Percentiles rank a stretch among this genome's conserved stretches.
phyloP scores from a whole-genome alignment of 2,113 vertebrate genomes.

The Geococcyx californianus region DNA sequence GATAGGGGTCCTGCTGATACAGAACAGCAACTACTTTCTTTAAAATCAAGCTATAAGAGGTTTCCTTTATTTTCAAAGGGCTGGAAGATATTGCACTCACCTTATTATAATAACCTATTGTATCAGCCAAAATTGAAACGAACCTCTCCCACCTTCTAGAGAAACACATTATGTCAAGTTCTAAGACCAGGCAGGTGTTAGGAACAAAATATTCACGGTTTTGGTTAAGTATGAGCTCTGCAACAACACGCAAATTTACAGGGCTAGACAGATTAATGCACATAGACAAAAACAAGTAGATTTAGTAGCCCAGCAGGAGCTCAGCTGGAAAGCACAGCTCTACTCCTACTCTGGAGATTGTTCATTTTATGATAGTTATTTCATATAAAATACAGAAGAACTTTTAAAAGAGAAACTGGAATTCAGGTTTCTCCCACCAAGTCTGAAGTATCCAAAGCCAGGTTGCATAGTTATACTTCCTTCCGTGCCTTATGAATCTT shows the following conservation, averaged over 20 bases:
- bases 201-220: background rate
- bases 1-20: background rate
- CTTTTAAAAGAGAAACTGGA: background rate
- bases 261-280: background rate
- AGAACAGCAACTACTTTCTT: constrained; percentile 14
- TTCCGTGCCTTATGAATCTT: background rate
- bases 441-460: background rate
- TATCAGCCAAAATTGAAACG: background rate
- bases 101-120: background rate
- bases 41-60: constrained; percentile 47
- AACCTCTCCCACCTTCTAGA: background rate
- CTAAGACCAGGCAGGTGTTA: background rate
- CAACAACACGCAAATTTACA: background rate
- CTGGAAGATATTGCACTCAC: background rate
- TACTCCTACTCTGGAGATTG: background rate
- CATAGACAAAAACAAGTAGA: background rate
- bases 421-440: background rate
- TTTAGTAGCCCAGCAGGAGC: background rate
- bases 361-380: background rate
- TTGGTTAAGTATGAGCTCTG: background rate
- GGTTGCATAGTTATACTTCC: background rate
- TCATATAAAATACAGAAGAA: background rate
- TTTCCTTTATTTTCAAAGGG: background rate
- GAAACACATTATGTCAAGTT: background rate
- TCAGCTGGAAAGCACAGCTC: background rate